Evolutionary conservation across 2,888 invertebrate species (phyloP).

Genomic region (Meteorus colon): DNA sequence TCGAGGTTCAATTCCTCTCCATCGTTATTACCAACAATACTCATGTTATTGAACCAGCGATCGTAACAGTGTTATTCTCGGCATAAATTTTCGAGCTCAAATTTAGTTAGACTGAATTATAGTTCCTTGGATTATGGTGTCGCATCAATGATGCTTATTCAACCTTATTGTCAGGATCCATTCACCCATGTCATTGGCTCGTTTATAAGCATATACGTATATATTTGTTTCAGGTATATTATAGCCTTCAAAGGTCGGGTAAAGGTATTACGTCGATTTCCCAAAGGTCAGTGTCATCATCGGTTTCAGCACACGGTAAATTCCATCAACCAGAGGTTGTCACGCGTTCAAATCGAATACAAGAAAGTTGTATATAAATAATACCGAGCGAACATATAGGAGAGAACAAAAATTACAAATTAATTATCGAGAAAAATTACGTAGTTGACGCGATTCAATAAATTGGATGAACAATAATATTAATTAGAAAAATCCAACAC

Average conservation of each 20-base stretch:
- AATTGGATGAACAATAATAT: neutral
- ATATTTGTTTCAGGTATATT: constrained; percentile 81
- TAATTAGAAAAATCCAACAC: neutral
- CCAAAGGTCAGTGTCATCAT: constrained; percentile 80
- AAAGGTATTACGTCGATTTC: constrained; percentile 80
- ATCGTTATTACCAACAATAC: neutral
- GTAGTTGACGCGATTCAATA: neutral
- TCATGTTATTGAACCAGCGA: neutral
- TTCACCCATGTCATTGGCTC: neutral
- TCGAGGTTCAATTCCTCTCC: neutral
- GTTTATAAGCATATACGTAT: neutral
- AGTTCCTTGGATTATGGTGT: neutral
- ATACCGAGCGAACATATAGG: constrained; percentile 16
- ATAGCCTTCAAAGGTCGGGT: constrained; percentile 82
- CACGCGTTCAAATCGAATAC: constrained; percentile 90
- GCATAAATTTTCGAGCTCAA: neutral
- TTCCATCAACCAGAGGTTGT: constrained; percentile 87
- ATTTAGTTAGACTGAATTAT: too few relatives aligned
- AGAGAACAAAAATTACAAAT: neutral
- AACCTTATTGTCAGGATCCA: neutral
- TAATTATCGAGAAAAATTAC: neutral
- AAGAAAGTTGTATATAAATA: constrained; percentile 92
- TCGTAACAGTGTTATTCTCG: neutral
- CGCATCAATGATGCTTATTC: neutral
- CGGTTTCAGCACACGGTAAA: constrained; percentile 83